phyloP scores from a whole-genome alignment of 2,113 vertebrate genomes.

The Narcine bancroftii region DNA sequence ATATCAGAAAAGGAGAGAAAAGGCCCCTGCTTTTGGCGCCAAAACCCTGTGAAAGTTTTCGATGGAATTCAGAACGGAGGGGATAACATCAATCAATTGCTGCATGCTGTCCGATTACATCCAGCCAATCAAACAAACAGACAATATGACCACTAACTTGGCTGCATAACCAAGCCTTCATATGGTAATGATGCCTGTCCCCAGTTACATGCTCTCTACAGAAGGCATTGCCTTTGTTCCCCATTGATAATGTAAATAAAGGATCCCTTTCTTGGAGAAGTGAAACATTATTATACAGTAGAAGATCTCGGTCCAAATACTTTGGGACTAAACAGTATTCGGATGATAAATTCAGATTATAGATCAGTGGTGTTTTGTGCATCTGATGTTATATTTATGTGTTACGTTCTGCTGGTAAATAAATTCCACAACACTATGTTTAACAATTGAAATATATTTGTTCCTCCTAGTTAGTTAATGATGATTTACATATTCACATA shows the following conservation, averaged over 20 bases:
- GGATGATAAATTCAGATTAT: no score
- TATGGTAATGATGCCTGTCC: constrained; percentile 13
- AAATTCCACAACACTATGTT: no score
- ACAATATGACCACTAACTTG: neutral
- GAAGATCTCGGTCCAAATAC: no score
- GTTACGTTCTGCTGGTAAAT: no score
- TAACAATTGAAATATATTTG: no score
- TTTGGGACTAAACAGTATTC: no score
- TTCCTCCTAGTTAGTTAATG: no score
- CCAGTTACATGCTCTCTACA: neutral
- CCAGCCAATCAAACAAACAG: neutral
- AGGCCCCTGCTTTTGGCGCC: constrained; percentile 22
- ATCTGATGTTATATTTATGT: no score
- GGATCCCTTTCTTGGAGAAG: neutral
- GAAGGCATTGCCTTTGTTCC: neutral
- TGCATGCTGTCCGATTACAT: neutral
- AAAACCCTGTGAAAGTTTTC: constrained; percentile 26
- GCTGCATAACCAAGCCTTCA: constrained; percentile 12
- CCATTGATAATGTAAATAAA: neutral
- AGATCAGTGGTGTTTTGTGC: no score
- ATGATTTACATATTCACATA: no score
- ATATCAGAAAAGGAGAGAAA: constrained; percentile 12
- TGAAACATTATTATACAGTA: neutral
- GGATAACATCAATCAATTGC: neutral
- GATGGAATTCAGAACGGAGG: neutral